These are phyloP conservation scores for Idaea aversata DNA, from an alignment of 2,888 invertebrate species.

Conservation along the genomic window DNA sequence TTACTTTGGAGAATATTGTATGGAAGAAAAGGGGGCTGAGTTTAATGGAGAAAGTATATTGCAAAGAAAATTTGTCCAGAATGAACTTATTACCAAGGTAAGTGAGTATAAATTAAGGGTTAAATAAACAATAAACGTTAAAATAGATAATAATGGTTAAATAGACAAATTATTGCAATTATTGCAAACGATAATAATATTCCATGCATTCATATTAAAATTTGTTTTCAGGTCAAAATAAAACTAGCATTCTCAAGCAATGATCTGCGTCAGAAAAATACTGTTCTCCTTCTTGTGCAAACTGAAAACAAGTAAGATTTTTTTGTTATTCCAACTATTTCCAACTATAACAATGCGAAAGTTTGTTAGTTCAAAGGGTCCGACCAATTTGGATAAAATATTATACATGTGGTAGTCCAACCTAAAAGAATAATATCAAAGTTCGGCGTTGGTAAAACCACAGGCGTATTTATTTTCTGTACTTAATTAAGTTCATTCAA, in stretches of 20 bases:
- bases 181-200: background rate
- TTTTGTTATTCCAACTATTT: background rate
- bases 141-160: no score
- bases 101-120: constrained; percentile 4
- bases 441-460: no score
- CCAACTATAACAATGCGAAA: background rate
- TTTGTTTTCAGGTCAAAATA: constrained; percentile 83
- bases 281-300: constrained; percentile 88
- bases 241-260: constrained; percentile 93
- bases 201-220: background rate
- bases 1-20: constrained; percentile 93
- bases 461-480: no score
- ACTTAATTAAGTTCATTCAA: no score
- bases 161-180: background rate
- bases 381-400: no score
- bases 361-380: no score
- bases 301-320: constrained; percentile 87
- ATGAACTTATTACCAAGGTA: constrained; percentile 83
- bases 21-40: constrained; percentile 93
- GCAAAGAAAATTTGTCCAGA: constrained; percentile 87
- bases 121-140: no score
- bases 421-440: no score
- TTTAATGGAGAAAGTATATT: constrained; percentile 93
- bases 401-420: no score
- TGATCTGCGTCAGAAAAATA: constrained; percentile 88